phyloP scores from a whole-genome alignment of 2,113 vertebrate genomes.

The Apteryx mantelli region DNA sequence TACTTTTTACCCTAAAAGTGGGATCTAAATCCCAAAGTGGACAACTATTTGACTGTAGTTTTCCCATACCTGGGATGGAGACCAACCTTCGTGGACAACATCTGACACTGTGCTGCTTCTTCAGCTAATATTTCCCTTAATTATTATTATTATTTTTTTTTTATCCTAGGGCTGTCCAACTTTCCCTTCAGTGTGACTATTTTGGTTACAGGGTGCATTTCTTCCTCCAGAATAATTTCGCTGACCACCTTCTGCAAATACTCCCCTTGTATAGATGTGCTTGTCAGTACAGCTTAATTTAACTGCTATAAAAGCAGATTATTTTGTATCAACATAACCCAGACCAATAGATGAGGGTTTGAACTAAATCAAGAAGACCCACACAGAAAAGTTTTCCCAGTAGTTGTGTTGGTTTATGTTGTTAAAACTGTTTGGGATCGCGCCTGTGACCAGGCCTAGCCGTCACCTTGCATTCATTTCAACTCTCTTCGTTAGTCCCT shows the following conservation, averaged over 20 bases:
- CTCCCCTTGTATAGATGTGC: rapidly evolving
- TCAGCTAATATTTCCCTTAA: neutral
- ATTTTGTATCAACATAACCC: rapidly evolving
- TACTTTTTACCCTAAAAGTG: rapidly evolving
- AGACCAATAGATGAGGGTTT: neutral
- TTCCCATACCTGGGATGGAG: too few species aligned
- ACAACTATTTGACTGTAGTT: rapidly evolving
- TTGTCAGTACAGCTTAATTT: neutral
- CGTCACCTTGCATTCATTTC: neutral
- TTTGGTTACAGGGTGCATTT: rapidly evolving
- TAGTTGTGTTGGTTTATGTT: neutral
- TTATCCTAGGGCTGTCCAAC: neutral
- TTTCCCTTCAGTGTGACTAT: neutral
- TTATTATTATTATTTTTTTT: neutral
- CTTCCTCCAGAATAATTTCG: neutral
- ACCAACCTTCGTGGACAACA: too few species aligned
- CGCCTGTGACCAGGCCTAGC: neutral
- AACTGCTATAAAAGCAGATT: neutral
- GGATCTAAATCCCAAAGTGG: too few species aligned
- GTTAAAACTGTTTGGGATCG: rapidly evolving
- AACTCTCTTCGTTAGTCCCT: neutral
- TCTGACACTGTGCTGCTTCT: too few species aligned
- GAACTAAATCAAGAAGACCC: neutral
- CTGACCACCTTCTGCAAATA: neutral
- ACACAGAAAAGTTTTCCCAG: neutral